Evolutionary conservation across 2,113 vertebrate species (phyloP).

Genomic region (Pseudorectes ferrugineus): DNA sequence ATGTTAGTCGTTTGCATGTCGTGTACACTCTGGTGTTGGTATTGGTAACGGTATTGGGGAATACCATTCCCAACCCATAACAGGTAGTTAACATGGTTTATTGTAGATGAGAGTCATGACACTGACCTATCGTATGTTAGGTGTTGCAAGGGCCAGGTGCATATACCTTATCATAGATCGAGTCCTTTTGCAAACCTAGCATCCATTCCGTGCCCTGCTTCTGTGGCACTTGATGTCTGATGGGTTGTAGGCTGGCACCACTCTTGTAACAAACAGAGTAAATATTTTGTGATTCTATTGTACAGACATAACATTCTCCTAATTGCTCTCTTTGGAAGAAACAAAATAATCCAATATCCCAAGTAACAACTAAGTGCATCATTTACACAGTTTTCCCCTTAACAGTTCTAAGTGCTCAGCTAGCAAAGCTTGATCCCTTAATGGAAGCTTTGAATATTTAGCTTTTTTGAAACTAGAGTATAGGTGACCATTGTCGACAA

Average conservation of each 20-base stretch:
- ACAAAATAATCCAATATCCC: not conserved
- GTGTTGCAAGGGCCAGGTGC: not conserved
- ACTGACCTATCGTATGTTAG: accelerated
- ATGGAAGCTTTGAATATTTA: not conserved
- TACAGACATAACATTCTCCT: not conserved
- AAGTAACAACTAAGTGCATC: not conserved
- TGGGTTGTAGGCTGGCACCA: not conserved
- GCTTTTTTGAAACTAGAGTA: not conserved
- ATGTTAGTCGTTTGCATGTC: accelerated
- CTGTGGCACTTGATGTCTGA: too few species aligned
- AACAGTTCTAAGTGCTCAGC: not conserved
- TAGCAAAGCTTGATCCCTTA: not conserved
- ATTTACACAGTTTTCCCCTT: not conserved
- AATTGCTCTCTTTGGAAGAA: not conserved
- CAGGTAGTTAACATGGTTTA: not conserved
- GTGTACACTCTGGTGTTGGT: not conserved
- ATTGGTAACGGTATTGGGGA: not conserved
- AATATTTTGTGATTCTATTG: not conserved
- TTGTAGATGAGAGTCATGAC: not conserved
- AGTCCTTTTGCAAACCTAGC: not conserved
- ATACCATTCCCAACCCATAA: not conserved
- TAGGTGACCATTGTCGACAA: not conserved
- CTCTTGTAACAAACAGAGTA: not conserved
- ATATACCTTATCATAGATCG: accelerated
- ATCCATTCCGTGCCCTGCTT: accelerated